Evolutionary conservation across 2,113 vertebrate species (phyloP).

Genomic region (Rhea pennata): DNA sequence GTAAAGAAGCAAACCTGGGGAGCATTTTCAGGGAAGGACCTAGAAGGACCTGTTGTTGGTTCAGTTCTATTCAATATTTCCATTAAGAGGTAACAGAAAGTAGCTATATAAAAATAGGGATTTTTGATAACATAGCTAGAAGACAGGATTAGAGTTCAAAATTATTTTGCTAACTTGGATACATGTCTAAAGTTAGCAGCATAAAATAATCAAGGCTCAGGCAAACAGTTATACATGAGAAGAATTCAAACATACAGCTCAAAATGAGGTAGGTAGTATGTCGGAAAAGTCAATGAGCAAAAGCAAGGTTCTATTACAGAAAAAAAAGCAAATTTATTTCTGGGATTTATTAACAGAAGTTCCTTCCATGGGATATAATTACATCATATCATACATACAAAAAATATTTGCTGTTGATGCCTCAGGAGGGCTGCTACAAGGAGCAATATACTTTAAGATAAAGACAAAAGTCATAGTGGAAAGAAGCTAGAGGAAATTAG

Average conservation of each 20-base stretch:
- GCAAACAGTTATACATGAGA: background rate
- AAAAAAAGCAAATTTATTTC: background rate
- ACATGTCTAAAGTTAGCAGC: background rate
- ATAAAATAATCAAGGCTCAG: background rate
- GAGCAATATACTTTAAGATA: background rate
- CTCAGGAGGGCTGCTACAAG: background rate
- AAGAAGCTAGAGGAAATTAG: background rate
- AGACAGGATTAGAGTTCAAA: background rate
- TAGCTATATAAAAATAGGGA: fast-evolving
- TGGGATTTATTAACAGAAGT: background rate
- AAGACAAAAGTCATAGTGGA: background rate
- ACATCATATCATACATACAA: background rate
- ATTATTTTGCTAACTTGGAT: background rate
- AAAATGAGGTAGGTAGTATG: background rate
- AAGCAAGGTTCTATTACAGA: background rate
- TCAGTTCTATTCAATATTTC: background rate
- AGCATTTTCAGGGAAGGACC: background rate
- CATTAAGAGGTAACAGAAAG: background rate
- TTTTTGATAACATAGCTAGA: background rate
- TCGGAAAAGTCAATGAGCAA: background rate
- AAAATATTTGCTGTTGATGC: background rate
- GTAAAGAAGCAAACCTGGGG: background rate
- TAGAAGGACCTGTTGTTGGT: background rate
- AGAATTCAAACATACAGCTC: background rate
- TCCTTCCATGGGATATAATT: background rate